Base-by-base conservation (phyloP, 2,797 vertebrate species). In the Thunnus albacares region DNA sequence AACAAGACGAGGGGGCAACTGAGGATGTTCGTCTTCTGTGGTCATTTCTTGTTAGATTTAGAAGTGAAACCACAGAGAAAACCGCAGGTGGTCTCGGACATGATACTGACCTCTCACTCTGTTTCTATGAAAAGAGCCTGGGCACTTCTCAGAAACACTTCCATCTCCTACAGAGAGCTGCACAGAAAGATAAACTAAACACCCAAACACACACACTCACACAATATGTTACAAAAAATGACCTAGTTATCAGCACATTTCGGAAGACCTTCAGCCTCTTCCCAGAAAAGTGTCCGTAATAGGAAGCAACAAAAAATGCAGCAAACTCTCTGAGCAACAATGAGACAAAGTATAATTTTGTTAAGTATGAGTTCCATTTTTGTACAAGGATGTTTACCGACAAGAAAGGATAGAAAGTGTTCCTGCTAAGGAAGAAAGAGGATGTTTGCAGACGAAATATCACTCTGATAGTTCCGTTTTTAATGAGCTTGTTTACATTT, bases 81-180 rank as follows among this genome's bases (percentile, higher is more conserved):
- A 62, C 5, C 0, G 0, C 85, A 61, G 87, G 89, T 33, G 86
- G 85, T 68, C 68, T 38, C 0, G 0, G 72, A 72, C 28, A 28
- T 51, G 70, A 74, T 2, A 52, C 35, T 3, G 30, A 63, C 51
- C 43, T 28, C 79, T 68, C 63, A 3, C 45, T 71, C 22, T 24
- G 73, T 58, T 92, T 91, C 91, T 68, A 1, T 53, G 83, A 79
- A 90, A 88, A 73, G 55, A 68, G 57, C 59, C 56, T 0, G 0
- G 76, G 6, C 33, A 0, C 45, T 93, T 90, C 91, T 75, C 55
- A 75, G 90, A 93, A 91, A 45, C 71, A 24, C 57, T 61, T 58
- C 24, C 10, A 9, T 58, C 76, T 67, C 87, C 86, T 20, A 49
- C 79, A 56, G 80, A 71, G 81, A 77, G 38, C 5, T 58, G 53